Evolutionary conservation across 2,113 vertebrate genomes (phyloP), one percentile per base, ranked within the genome.

Genomic region (Amphiprion percula): DNA sequence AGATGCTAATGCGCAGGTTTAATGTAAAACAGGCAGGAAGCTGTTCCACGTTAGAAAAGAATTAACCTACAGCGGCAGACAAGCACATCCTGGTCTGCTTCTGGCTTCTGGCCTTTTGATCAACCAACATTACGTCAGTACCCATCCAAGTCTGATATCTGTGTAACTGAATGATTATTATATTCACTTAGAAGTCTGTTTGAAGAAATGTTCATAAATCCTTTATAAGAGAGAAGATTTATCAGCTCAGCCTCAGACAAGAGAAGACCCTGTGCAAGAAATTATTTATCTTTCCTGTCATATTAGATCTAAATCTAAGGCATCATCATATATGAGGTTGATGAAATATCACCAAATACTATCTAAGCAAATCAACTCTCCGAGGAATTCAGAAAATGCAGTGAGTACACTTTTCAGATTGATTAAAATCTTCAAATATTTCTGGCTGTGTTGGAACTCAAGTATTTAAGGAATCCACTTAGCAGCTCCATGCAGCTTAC

Each of bases 381-480:
- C 0, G 46, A 82, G 46, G 68, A 68, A 89, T 61, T 52, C 23
- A 61, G n/a, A 54, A 61, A 50, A 54, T 21, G 33, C 10, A 64
- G 62, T n/a, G 8, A 47, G n/a, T 4, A 1, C 4, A 14, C 7
- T 68, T 39, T 54, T 88, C 65, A 67, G 61, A 83, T 77, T 66
- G 24, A 61, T 24, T 5, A 9, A 59, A 23, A 17, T 67, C 82
- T 74, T 44, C 70, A 79, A 69, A 52, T 41, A 53, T 37, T 53
- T n/a, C 47, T 65, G 61, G 67, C 68, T 72, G 10, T 23, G 15
- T 46, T 39, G 41, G 37, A 59, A 67, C 66, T 56, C 11, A 46
- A 60, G 64, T 49, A 66, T 83, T 66, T 41, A 49, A 79, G n/a
- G 58, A 66, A 83, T 83, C 68, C 64, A 58, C 46, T 47, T 6